These are phyloP conservation scores for Odontomachus brunneus DNA, from an alignment of 1,140 invertebrate genomes.

Conservation along the genomic window DNA sequence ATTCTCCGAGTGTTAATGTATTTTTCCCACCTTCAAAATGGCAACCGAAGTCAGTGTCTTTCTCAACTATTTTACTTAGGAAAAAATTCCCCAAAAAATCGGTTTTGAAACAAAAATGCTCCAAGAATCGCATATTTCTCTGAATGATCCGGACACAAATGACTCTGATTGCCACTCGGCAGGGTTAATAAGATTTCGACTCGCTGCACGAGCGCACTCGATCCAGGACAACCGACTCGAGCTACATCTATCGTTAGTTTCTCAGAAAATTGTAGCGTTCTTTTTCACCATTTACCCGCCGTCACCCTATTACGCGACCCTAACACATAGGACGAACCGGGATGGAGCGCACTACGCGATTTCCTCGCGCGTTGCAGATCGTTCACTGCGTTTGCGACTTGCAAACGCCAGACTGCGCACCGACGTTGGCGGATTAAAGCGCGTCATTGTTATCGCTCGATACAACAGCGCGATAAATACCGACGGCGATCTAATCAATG, in stretches of 20 bases:
- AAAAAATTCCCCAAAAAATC: no score
- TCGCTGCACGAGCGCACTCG: background rate
- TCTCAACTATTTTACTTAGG: no score
- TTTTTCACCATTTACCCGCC: conserved; percentile 7
- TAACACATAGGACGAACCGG: conserved; percentile 41
- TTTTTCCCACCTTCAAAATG: no score
- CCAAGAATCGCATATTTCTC: no score
- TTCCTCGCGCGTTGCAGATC: conserved; percentile 9
- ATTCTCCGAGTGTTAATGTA: no score
- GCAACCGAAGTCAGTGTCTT: no score
- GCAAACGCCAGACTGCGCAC: background rate
- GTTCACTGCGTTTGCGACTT: background rate
- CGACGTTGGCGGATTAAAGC: background rate
- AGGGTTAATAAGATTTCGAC: background rate
- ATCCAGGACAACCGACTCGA: background rate
- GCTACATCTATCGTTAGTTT: background rate
- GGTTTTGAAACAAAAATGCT: no score
- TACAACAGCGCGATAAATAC: background rate
- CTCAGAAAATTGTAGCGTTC: background rate
- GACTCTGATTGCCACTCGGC: no score
- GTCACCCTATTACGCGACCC: background rate
- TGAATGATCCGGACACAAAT: no score
- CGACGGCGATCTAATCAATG: conserved; percentile 21
- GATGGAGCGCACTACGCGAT: conserved; percentile 22
- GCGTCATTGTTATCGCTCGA: background rate